A percentile compares a stretch with the other conserved stretches of the same genome.
Conservation (phyloP, 2,888 invertebrate species). For the Dynastes grantii region DNA sequence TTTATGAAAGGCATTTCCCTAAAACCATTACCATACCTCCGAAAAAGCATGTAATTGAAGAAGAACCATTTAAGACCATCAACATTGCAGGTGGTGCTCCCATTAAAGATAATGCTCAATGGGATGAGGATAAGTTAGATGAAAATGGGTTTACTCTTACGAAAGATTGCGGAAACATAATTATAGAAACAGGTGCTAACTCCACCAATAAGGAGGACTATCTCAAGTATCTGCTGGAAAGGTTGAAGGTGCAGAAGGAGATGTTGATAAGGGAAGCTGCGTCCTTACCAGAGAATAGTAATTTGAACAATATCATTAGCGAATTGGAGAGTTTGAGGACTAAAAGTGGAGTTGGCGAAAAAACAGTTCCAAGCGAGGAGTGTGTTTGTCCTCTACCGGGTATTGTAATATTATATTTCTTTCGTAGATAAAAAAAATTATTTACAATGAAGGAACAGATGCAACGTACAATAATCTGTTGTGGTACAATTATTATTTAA, state of each 20-base stretch:
- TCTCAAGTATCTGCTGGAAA: constrained; percentile 65
- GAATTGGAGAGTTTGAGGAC: constrained; percentile 54
- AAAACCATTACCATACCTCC: constrained; percentile 64
- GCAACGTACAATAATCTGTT: too few relatives aligned
- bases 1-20: constrained; percentile 69
- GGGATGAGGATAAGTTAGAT: constrained; percentile 54
- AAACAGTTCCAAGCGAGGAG: background rate
- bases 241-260: constrained; percentile 66
- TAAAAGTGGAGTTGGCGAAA: background rate
- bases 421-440: too few relatives aligned
- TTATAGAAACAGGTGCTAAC: constrained; percentile 25
- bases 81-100: constrained; percentile 51
- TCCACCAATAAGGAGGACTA: constrained; percentile 59
- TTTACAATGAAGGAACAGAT: too few relatives aligned
- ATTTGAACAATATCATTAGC: constrained; percentile 57
- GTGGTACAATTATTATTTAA: too few relatives aligned
- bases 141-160: constrained; percentile 46
- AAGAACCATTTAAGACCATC: constrained; percentile 53
- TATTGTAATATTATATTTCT: background rate
- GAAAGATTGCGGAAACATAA: constrained; percentile 49
- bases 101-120: constrained; percentile 55
- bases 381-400: constrained; percentile 30
- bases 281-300: constrained; percentile 63
- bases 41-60: constrained; percentile 55
- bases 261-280: constrained; percentile 66